A percentile compares a stretch with the other conserved stretches of the same genome.
Conservation (phyloP, 2,113 vertebrate species). For the Catagonus wagneri region DNA sequence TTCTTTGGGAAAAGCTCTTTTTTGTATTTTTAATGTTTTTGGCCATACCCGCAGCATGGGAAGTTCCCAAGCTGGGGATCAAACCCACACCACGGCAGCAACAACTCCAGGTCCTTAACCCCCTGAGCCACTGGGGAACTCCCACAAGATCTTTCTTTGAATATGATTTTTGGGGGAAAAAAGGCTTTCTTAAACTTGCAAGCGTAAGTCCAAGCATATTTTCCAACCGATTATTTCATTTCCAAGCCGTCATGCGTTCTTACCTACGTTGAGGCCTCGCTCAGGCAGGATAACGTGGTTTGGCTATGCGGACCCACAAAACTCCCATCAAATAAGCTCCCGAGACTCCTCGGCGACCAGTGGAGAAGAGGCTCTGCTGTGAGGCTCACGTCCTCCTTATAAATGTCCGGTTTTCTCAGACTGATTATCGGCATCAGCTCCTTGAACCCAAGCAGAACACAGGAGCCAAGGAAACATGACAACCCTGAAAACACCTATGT, state of each 20-base stretch:
- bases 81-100: too few relatives aligned
- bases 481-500: too few relatives aligned
- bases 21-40: too few relatives aligned
- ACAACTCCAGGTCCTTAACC: too few relatives aligned
- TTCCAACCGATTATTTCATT: neutral
- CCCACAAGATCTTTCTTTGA: neutral
- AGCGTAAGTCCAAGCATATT: neutral
- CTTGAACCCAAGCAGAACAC: neutral
- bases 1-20: neutral
- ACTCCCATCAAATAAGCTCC: neutral
- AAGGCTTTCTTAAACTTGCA: neutral
- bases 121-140: too few relatives aligned
- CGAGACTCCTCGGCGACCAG: neutral
- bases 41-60: too few relatives aligned
- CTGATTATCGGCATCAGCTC: too few relatives aligned
- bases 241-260: accelerated
- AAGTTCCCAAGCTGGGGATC: too few relatives aligned
- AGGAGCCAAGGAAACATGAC: accelerated
- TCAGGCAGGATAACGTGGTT: neutral
- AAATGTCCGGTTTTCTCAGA: neutral
- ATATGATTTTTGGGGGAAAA: neutral
- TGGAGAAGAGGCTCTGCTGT: neutral
- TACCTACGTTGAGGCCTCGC: accelerated
- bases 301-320: accelerated
- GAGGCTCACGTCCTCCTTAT: neutral